phyloP scores from a whole-genome alignment of 2,113 vertebrate species.

The Bettongia penicillata region DNA sequence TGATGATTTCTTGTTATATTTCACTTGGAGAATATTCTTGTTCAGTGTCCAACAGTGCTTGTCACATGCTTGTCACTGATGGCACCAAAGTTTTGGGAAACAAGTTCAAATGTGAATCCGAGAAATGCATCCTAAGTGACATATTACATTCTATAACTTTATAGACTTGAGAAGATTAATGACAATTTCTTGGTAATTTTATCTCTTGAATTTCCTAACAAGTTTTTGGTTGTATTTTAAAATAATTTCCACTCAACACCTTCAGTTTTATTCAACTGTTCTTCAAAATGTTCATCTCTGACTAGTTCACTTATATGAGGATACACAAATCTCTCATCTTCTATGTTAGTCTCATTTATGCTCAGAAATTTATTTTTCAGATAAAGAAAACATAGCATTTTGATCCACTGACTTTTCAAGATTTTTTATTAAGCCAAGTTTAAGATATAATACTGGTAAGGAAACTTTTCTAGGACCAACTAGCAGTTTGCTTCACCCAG shows the following conservation, averaged over 20 bases:
- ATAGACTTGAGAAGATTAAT: not conserved
- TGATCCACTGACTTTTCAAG: not conserved
- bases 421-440: not conserved
- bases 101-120: not conserved
- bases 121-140: not conserved
- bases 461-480: not conserved
- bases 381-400: not conserved
- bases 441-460: not conserved
- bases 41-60: not conserved
- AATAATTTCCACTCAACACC: not conserved
- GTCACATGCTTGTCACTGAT: not conserved
- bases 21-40: not conserved
- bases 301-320: not conserved
- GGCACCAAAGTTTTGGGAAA: not conserved
- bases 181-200: not conserved
- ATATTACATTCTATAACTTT: not conserved
- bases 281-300: not conserved
- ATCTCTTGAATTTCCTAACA: not conserved
- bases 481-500: not conserved
- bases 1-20: not conserved
- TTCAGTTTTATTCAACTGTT: not conserved
- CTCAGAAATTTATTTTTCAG: not conserved
- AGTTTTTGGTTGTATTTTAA: not conserved
- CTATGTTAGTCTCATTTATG: not conserved
- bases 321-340: not conserved